These are phyloP conservation scores for Hystrix brachyura DNA, from an alignment of 2,113 vertebrate species.

Conservation along the genomic window DNA sequence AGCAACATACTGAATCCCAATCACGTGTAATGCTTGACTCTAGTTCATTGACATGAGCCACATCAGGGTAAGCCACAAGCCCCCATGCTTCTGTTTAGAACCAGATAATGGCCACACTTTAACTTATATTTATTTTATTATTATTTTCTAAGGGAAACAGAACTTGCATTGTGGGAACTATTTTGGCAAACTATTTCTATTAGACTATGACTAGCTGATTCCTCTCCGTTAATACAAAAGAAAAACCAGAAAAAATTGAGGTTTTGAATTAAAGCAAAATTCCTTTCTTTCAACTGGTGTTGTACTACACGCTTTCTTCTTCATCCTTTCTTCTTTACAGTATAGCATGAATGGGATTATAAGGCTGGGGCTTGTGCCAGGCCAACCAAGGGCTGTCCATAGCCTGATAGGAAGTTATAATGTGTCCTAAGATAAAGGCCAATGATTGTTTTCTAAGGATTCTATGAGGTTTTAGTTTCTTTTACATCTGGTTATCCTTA, in stretches of 20 bases:
- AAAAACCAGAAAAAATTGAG: conserved; percentile 35
- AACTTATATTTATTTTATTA: not conserved
- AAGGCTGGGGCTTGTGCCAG: not conserved
- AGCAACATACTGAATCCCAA: not conserved
- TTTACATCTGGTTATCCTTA: conserved; percentile 52
- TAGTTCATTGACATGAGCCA: not conserved
- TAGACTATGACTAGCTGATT: not conserved
- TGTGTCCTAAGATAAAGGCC: not conserved
- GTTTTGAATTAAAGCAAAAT: conserved; percentile 49
- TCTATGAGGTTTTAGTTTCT: conserved; percentile 58
- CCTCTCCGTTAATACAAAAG: conserved; percentile 43
- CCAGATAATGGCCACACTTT: conserved; percentile 26
- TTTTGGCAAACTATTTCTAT: conserved; percentile 50
- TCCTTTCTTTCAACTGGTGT: conserved; percentile 29
- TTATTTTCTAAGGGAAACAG: conserved; percentile 38
- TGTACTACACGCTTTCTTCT: conserved; percentile 49
- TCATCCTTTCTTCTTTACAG: conserved; percentile 10
- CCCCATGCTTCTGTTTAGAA: conserved; percentile 28
- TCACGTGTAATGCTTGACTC: not conserved
- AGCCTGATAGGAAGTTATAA: not conserved
- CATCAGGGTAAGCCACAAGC: not conserved
- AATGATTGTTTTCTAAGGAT: conserved; percentile 35
- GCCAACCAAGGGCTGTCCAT: not conserved
- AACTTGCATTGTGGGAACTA: not conserved
- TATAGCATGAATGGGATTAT: not conserved